Base-by-base conservation (phyloP, 2,797 vertebrate genomes). In the Amblyopsis hoosieri region DNA sequence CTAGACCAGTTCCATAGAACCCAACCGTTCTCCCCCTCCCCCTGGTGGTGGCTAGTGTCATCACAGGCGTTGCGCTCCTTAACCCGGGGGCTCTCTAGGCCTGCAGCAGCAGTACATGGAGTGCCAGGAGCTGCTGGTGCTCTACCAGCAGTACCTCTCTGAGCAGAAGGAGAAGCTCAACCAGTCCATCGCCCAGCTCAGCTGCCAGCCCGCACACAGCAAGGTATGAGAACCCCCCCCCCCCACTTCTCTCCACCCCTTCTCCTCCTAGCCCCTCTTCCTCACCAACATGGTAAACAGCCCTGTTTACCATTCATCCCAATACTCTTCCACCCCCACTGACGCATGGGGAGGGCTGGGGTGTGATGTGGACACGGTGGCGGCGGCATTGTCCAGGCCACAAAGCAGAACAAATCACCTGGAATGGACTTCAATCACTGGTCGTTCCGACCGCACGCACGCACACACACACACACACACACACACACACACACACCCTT, bases 61-160 rank as follows among this genome's bases (percentile, higher is more conserved):
- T 10, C 66, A 45, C 23, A 59, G 49, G 4, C 62, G n/a, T 50
- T 59, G 4, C 67, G 50, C 66, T 72, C 29, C 84, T 90, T 83
- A 87, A 89, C 83, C 88, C 89, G 91, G 93, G 23, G 90, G 90
- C 91, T 33, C 66, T 82, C 79, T 70, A 99, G 97, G 94, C 87
- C 91, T 98, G 70, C 96, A 97, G 78, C 94, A 94, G 76, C 97
- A 99, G 80, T 99, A 98, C 85, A 93, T 86, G 87, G 96, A 99
- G 85, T 99, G 97, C 80, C 96, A 98, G 91, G 96, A 99, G 86
- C 92, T 98, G 84, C 83, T 99, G 54, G 93, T 90, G 17, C 95
- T 99, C 45, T 98, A 99, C 89, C 97, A 98, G 85, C 95, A 95
- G 78, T 97, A 97, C 69, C 93, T 99, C n/a, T 93, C 95, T 59